Evolutionary conservation across 92 coral and sea anemone species (phyloP), one percentile per base, ranked within the genome.

Genomic region (Zoanthus solanderi): DNA sequence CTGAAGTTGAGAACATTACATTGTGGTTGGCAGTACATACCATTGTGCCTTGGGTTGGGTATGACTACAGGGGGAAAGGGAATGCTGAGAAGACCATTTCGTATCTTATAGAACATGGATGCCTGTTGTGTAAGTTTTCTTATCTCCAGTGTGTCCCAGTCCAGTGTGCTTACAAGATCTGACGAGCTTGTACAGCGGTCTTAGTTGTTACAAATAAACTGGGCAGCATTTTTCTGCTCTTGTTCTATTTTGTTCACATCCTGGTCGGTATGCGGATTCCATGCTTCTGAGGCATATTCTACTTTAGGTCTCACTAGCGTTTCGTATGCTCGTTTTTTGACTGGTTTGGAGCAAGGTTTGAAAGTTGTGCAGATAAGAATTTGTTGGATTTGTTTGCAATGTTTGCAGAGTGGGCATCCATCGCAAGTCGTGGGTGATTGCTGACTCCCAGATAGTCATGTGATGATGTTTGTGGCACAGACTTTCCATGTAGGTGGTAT

Each of bases 331-430:
- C 77, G 77, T 34, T 72, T 72, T 46, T 72, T 72, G 53, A 37
- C 77, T 73, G 78, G 78, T 72, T 73, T 73, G 56, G 78, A 73
- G 78, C 78, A 37, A 44, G 78, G 78, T 46, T 73, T 73, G 56
- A 73, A 54, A 73, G 76, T 73, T 46, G 53, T 73, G 78, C 56
- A 28, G 45, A 73, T 46, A 73, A 44, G 23, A 37, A 54, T 37
- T 73, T 73, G 78, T 73, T 73, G 54, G 54, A 73, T 44, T 73
- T 73, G 53, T 73, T 73, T 73, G 78, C 78, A 73, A 73, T 73
- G 54, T 73, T 73, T 73, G 78, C 78, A 73, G 53, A 73, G 46
- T 73, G 53, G 78, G 56, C n/a, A 73, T 44, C 78, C 53, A 73
- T 37, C 30, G 78, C 78, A 73, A 42, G 78, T 37, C 30, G 78